Percentiles rank a stretch among this genome's conserved stretches.
phyloP scores from a whole-genome alignment of 2,797 vertebrate species.

The Squalus acanthias region DNA sequence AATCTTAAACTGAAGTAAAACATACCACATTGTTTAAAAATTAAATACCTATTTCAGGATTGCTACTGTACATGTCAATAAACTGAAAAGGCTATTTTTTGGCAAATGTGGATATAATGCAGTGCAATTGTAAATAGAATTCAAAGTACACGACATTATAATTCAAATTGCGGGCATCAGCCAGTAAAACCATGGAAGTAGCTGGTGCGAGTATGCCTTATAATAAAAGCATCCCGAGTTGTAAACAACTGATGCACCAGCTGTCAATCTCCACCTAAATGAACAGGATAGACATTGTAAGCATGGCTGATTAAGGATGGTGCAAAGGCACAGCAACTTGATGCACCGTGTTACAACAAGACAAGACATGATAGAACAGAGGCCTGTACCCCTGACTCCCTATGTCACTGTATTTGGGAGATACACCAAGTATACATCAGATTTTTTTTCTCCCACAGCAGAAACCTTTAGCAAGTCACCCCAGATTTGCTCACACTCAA shows the following conservation, averaged over 20 bases:
- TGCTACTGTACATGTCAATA: neutral
- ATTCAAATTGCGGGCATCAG: neutral
- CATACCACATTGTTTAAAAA: neutral
- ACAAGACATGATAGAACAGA: neutral
- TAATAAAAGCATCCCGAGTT: neutral
- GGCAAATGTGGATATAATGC: neutral
- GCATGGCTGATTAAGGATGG: neutral
- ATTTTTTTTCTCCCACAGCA: neutral
- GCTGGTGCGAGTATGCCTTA: neutral
- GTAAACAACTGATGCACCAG: neutral
- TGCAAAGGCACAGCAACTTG: neutral
- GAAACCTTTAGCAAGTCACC: neutral
- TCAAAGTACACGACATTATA: neutral
- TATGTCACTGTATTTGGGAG: neutral
- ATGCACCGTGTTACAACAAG: neutral
- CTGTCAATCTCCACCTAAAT: neutral
- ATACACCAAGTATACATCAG: no score
- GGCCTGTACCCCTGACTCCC: neutral
- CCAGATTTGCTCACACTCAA: neutral
- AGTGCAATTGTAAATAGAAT: neutral
- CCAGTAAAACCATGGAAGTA: neutral
- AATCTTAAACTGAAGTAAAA: neutral
- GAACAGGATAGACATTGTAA: neutral
- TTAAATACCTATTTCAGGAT: neutral
- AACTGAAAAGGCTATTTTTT: neutral